Evolutionary conservation across 2,113 vertebrate species (phyloP).

Genomic region (Dicentrarchus labrax): DNA sequence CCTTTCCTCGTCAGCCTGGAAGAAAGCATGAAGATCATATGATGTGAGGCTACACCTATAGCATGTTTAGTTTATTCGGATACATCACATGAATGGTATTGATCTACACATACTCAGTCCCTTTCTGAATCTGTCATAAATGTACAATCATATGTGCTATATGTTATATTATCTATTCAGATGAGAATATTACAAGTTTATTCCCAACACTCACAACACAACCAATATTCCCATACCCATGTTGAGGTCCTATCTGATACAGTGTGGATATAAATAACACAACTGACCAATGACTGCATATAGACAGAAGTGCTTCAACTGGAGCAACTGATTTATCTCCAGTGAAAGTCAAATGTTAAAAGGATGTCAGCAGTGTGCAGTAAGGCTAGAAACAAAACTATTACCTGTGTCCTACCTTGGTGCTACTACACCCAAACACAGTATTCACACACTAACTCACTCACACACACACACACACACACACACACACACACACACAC

Average conservation of each 20-base stretch:
- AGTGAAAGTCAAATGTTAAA: background rate
- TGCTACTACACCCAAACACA: constrained; percentile 23
- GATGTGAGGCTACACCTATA: background rate
- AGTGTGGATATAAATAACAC: background rate
- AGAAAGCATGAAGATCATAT: constrained; percentile 2
- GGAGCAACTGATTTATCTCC: background rate
- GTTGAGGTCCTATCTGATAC: background rate
- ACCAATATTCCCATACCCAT: background rate
- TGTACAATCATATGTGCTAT: background rate
- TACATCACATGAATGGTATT: background rate
- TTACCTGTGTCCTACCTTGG: constrained; percentile 26
- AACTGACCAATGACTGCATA: background rate
- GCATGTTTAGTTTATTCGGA: background rate
- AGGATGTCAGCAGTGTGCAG: background rate
- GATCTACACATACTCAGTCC: background rate
- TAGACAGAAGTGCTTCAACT: background rate
- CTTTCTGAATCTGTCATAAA: background rate
- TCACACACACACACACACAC: constrained; percentile 20
- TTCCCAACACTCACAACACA: background rate
- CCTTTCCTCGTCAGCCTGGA: constrained; percentile 96
- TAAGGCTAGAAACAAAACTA: background rate
- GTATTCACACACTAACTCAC: constrained; percentile 15
- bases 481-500: constrained; percentile 17
- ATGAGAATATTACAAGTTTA: background rate
- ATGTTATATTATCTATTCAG: background rate